These are phyloP conservation scores for Dinocampus coccinellae DNA, from an alignment of 2,888 invertebrate genomes.

Conservation along the genomic window DNA sequence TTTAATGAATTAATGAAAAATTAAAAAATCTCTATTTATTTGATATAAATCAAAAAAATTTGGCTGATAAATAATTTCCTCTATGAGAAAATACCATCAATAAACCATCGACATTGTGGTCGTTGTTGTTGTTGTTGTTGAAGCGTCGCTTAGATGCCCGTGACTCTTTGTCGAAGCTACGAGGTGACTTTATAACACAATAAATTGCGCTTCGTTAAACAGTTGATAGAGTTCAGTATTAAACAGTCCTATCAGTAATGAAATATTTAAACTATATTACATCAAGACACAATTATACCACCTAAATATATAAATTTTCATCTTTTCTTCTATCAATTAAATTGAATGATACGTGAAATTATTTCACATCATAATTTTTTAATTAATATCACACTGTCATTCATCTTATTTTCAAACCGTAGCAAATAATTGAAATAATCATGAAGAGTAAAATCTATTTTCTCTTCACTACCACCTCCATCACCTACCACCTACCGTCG, in stretches of 20 bases:
- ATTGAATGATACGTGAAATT: background rate
- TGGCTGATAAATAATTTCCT: constrained; percentile 2
- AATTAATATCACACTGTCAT: background rate
- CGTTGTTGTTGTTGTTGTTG: constrained; percentile 10
- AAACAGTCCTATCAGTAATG: constrained; percentile 52
- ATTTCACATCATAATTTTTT: background rate
- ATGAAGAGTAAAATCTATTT: background rate
- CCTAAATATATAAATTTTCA: too few relatives aligned
- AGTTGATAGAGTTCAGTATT: constrained; percentile 61
- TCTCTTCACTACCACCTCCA: background rate
- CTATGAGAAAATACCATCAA: constrained; percentile 6
- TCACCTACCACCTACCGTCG: constrained; percentile 12
- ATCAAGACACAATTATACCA: background rate
- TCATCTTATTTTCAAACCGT: background rate
- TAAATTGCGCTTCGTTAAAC: constrained; percentile 64
- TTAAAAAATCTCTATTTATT: too few relatives aligned
- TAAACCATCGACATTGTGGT: background rate
- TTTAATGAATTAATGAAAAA: background rate
- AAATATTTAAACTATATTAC: constrained; percentile 39
- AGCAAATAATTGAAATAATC: constrained; percentile 10
- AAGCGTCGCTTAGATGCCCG: constrained; percentile 24
- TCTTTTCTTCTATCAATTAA: too few relatives aligned
- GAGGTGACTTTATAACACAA: constrained; percentile 58
- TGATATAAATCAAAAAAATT: background rate
- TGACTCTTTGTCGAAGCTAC: constrained; percentile 31